Evolutionary conservation across 2,113 vertebrate species (phyloP).

Genomic region (Cyanoliseus patagonus): DNA sequence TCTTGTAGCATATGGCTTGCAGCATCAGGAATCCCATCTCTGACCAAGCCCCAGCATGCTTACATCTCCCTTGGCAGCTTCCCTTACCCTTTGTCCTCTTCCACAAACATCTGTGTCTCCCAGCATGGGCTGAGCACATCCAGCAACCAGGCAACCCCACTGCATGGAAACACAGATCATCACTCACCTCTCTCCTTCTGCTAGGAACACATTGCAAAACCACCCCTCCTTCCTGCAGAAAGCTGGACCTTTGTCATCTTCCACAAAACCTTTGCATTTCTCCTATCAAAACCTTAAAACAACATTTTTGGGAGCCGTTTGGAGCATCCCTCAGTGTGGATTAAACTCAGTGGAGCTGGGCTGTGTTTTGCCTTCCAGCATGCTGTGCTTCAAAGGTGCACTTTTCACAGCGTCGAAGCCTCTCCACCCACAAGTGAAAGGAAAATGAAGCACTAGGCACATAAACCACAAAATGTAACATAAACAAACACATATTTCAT

Average conservation of each 20-base stretch:
- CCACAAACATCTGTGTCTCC: neutral
- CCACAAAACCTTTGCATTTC: neutral
- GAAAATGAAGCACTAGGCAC: neutral
- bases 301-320: neutral
- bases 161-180: accelerated
- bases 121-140: accelerated
- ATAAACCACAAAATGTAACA: neutral
- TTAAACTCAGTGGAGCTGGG: neutral
- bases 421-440: neutral
- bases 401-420: neutral
- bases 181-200: neutral
- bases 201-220: neutral
- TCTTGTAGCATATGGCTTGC: neutral
- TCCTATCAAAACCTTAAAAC: accelerated
- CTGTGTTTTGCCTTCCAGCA: neutral
- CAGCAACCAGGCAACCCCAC: neutral
- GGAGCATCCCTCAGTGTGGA: neutral
- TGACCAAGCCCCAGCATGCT: neutral
- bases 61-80: neutral
- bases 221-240: neutral
- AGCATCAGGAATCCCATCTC: neutral
- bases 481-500: neutral
- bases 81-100: neutral
- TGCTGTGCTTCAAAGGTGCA: neutral
- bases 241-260: neutral